Evolutionary conservation across 1,140 invertebrate species (phyloP), one percentile per base, ranked within the genome.

Genomic region (Babylonia areolata): DNA sequence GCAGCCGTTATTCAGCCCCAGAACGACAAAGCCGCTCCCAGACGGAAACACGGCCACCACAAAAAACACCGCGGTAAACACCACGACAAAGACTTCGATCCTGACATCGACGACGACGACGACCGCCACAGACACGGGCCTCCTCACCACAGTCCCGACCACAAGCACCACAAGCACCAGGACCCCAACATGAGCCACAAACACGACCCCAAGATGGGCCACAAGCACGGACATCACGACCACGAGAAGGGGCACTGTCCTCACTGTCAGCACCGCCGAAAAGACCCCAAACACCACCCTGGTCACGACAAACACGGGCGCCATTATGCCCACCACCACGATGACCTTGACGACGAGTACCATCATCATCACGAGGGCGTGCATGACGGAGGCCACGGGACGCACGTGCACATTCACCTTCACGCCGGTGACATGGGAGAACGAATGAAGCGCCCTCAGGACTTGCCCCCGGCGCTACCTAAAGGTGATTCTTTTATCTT

Each of bases 381-480:
- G 5, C 58, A 64, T 23, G 12, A n/a, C 20, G 58, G 23, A 64
- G 78, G 58, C 28, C 28, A 80, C 42, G 71, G 79, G 1, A 51
- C 54, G 40, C 78, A 80, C 78, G 46, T 80, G 28, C 78, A 80
- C 46, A 80, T 80, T 58, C 78, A 80, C 33, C 42, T 80, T 23
- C 78, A 80, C 33, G 54, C 40, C 39, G 31, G 37, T n/a, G 46
- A 54, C 33, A 77, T 39, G 75, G 75, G 40, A 37, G 5, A 64
- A 64, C 40, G n/a, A 37, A 77, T 40, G 39, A 17, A 39, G 37
- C 78, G 40, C n/a, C 46, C 5, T n/a, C 58, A 64, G 15, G 58
- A 64, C 0, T 1, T 64, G 58, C 58, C 58, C 58, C 58, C 58
- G 5, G 58, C 15, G 5, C 58, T 23, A 64, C 77, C 42, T 9